A percentile compares a stretch with the other conserved stretches of the same genome.
These are phyloP conservation scores for Lampris incognitus DNA, from an alignment of 2,113 vertebrate genomes.

Conservation along the genomic window DNA sequence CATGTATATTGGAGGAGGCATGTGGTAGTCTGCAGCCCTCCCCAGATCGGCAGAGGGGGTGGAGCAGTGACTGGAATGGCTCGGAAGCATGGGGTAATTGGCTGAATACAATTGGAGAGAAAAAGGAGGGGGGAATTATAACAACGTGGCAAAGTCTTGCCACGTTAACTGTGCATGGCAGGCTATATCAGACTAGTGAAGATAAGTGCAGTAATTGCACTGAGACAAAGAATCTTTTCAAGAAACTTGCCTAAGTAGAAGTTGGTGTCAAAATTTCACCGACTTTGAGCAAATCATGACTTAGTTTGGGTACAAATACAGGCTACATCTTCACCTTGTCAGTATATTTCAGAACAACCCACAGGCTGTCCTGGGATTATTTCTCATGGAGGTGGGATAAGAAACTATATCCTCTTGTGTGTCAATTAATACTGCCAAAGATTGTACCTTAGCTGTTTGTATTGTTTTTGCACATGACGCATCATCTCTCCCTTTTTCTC, in stretches of 20 bases:
- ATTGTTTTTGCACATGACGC: constrained; percentile 42
- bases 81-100: too few relatives aligned
- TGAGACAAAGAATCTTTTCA: neutral
- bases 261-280: constrained; percentile 4
- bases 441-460: constrained; percentile 46
- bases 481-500: constrained; percentile 37
- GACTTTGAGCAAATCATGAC: constrained; percentile 32
- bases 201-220: neutral
- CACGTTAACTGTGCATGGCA: neutral
- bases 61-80: too few relatives aligned
- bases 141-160: neutral
- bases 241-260: constrained; percentile 26
- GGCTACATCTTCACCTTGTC: constrained; percentile 57
- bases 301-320: constrained; percentile 36
- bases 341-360: constrained; percentile 54
- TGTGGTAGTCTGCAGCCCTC: too few relatives aligned
- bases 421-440: constrained; percentile 71
- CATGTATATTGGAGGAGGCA: too few relatives aligned
- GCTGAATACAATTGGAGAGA: too few relatives aligned
- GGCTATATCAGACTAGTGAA: neutral
- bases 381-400: constrained; percentile 58
- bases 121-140: too few relatives aligned
- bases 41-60: too few relatives aligned
- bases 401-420: constrained; percentile 68
- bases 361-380: constrained; percentile 33